Percentiles rank a stretch among this genome's conserved stretches.
These are phyloP conservation scores for Clarias gariepinus DNA, from an alignment of 2,113 vertebrate genomes.

Conservation along the genomic window DNA sequence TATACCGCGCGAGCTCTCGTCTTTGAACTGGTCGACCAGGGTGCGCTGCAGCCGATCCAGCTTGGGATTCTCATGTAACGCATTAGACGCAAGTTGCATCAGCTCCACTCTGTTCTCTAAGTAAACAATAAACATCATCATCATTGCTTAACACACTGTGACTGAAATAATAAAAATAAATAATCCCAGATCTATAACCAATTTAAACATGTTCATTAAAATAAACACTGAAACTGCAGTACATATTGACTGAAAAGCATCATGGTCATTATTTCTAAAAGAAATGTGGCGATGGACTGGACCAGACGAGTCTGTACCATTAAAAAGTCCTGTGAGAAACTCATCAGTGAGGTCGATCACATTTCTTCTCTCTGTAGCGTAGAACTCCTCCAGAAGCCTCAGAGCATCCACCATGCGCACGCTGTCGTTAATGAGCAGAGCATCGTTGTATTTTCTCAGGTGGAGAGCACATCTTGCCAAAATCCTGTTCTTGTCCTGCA, in stretches of 20 bases:
- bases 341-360: constrained; percentile 68
- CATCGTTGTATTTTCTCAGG: constrained; percentile 86
- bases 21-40: constrained; percentile 74
- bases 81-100: constrained; percentile 47
- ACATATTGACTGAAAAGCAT: neutral
- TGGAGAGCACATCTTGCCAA: constrained; percentile 78
- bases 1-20: constrained; percentile 70
- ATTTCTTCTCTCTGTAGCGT: constrained; percentile 48
- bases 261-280: no score
- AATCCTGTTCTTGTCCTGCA: constrained; percentile 57
- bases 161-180: neutral
- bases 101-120: constrained; percentile 74
- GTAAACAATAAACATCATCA: constrained; percentile 7
- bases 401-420: constrained; percentile 83
- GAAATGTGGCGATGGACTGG: neutral
- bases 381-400: constrained; percentile 74
- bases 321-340: constrained; percentile 74
- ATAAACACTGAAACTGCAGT: neutral
- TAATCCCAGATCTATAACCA: neutral
- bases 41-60: constrained; percentile 76
- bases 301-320: constrained; percentile 65
- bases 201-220: neutral
- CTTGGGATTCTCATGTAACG: constrained; percentile 80
- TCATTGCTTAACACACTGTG: neutral
- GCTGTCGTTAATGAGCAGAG: constrained; percentile 83